Evolutionary conservation across 2,888 invertebrate species (phyloP).

Genomic region (Lamproptera curius): DNA sequence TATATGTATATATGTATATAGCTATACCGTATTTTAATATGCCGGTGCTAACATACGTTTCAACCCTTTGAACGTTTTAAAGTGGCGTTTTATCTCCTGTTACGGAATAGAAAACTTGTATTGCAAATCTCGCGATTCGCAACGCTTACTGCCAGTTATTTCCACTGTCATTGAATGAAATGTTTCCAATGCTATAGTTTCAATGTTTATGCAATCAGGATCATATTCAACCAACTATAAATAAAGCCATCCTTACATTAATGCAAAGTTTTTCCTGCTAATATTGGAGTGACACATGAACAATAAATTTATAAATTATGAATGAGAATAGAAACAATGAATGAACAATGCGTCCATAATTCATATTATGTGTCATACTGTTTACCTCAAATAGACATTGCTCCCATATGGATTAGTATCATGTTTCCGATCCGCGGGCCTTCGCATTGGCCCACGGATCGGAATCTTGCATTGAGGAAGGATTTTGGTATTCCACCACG

Average conservation of each 20-base stretch:
- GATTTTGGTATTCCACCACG: too few species aligned
- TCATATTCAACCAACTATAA: conserved; percentile 16
- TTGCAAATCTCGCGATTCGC: too few species aligned
- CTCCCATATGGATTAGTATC: conserved; percentile 92
- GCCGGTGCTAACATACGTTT: not conserved
- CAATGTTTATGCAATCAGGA: too few species aligned
- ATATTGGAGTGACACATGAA: conserved; percentile 37
- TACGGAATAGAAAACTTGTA: too few species aligned
- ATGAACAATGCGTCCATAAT: conserved; percentile 36
- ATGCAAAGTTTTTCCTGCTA: conserved; percentile 39
- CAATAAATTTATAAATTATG: conserved; percentile 60
- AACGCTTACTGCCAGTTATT: not conserved
- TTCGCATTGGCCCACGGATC: conserved; percentile 89
- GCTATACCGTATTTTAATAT: not conserved
- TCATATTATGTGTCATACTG: conserved; percentile 14
- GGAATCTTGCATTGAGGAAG: too few species aligned
- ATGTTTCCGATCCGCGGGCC: conserved; percentile 88
- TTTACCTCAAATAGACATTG: conserved; percentile 79
- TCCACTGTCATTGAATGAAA: too few species aligned
- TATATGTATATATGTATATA: conserved; percentile 1
- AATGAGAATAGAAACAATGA: conserved; percentile 57
- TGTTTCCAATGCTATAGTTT: too few species aligned
- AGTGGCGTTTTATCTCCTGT: too few species aligned
- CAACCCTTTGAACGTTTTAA: not conserved
- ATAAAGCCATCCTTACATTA: conserved; percentile 25